phyloP scores from a whole-genome alignment of 2,797 vertebrate species.

The Semotilus atromaculatus region DNA sequence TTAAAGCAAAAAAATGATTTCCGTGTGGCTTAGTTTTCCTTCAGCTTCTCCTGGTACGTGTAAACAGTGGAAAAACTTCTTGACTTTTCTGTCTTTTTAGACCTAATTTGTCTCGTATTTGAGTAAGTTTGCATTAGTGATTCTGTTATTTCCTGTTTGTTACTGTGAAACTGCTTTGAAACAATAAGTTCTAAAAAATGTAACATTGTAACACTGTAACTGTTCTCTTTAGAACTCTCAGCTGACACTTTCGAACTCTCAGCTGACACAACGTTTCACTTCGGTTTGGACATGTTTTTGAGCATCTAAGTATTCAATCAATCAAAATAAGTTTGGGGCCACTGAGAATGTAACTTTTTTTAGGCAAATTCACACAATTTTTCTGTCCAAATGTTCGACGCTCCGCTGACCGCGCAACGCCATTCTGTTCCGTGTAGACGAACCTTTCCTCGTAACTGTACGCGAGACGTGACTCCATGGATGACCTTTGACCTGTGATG shows the following conservation, averaged over 20 bases:
- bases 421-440: conserved; percentile 47
- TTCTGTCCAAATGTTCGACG: not conserved
- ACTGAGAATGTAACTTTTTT: not conserved
- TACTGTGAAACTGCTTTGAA: not conserved
- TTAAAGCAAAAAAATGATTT: not conserved
- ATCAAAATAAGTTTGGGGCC: not conserved
- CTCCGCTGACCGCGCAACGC: not conserved
- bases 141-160: not conserved
- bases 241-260: not conserved
- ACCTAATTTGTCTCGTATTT: not conserved
- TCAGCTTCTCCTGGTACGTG: not conserved
- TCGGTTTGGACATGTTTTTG: too few relatives aligned
- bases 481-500: conserved; percentile 19
- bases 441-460: conserved; percentile 17
- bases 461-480: not conserved
- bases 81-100: not conserved
- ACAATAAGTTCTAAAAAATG: not conserved
- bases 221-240: not conserved
- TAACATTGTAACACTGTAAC: not conserved
- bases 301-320: not conserved
- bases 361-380: not conserved
- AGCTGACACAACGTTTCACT: not conserved
- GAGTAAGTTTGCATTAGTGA: not conserved
- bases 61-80: not conserved
- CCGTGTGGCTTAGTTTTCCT: not conserved